phyloP scores from a whole-genome alignment of 1,140 invertebrate species.

The Drosophila neocordata region DNA sequence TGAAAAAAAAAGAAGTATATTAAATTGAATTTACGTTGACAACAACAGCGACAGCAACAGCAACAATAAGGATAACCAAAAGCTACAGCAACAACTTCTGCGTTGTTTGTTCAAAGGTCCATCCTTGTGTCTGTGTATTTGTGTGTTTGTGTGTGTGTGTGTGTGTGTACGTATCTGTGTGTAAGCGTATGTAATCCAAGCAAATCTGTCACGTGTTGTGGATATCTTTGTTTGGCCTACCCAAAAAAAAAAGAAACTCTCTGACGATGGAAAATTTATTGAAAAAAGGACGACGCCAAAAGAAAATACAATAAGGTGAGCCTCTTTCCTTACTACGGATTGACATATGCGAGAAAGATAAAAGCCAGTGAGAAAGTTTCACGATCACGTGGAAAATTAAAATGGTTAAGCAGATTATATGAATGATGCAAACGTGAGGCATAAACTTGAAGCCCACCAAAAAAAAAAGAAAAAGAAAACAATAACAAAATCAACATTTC shows the following conservation, averaged over 20 bases:
- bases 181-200: constrained; percentile 71
- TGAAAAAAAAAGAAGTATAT: not conserved
- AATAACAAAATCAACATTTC: constrained; percentile 12
- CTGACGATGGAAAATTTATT: constrained; percentile 57
- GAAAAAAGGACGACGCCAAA: constrained; percentile 35
- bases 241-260: constrained; percentile 38
- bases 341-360: constrained; percentile 34
- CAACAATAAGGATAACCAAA: no score
- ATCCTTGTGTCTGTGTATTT: constrained; percentile 27
- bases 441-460: not conserved
- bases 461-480: no score
- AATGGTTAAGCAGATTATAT: constrained; percentile 50
- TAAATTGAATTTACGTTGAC: constrained; percentile 6
- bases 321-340: not conserved
- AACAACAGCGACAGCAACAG: constrained; percentile 1
- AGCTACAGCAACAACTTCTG: constrained; percentile 13
- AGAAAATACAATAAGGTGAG: constrained; percentile 65
- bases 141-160: constrained; percentile 29
- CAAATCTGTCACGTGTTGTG: constrained; percentile 79
- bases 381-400: constrained; percentile 49
- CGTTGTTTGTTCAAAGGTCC: constrained; percentile 19
- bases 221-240: constrained; percentile 66
- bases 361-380: constrained; percentile 21
- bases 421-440: constrained; percentile 5
- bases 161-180: constrained; percentile 34